Percentiles rank a stretch among this genome's conserved stretches.
Conservation (phyloP, 2,113 vertebrate genomes). For the Chionodraco myersi region DNA sequence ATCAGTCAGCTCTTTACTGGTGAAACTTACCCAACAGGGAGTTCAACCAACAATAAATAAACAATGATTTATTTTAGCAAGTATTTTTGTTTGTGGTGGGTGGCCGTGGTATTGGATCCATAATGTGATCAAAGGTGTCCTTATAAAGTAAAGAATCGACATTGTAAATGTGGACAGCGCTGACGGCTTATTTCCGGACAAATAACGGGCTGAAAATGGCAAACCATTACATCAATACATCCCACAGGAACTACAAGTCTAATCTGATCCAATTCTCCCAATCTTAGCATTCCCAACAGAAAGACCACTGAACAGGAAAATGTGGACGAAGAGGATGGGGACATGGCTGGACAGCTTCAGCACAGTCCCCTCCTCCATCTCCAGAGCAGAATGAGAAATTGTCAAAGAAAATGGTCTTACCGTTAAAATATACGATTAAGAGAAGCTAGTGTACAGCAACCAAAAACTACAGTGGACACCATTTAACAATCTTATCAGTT, state of each 20-base stretch:
- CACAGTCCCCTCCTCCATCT: slow-evolving; percentile 30
- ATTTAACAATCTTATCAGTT: slow-evolving; percentile 22
- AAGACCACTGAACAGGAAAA: neutral
- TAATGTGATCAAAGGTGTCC: neutral
- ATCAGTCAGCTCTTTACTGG: neutral
- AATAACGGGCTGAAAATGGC: slow-evolving; percentile 25
- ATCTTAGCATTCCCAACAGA: slow-evolving; percentile 1
- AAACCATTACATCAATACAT: slow-evolving; percentile 17
- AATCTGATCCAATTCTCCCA: slow-evolving; percentile 45
- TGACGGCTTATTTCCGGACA: slow-evolving; percentile 1
- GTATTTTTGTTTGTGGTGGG: neutral
- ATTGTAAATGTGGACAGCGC: neutral
- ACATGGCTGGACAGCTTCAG: slow-evolving; percentile 1
- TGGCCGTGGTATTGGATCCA: neutral
- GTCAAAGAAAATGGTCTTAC: slow-evolving; percentile 15
- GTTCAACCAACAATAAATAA: too few relatives aligned
- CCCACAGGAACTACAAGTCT: slow-evolving; percentile 18
- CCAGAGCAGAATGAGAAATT: slow-evolving; percentile 11
- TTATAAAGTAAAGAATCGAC: neutral
- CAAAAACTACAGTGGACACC: slow-evolving; percentile 3
- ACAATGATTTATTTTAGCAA: too few relatives aligned
- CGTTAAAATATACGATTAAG: slow-evolving; percentile 15
- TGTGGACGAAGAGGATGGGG: slow-evolving; percentile 21
- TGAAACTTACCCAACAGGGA: neutral
- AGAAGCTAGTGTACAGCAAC: slow-evolving; percentile 16